Evolutionary conservation across 1,140 invertebrate genomes (phyloP).

Genomic region (Bombus picipes): DNA sequence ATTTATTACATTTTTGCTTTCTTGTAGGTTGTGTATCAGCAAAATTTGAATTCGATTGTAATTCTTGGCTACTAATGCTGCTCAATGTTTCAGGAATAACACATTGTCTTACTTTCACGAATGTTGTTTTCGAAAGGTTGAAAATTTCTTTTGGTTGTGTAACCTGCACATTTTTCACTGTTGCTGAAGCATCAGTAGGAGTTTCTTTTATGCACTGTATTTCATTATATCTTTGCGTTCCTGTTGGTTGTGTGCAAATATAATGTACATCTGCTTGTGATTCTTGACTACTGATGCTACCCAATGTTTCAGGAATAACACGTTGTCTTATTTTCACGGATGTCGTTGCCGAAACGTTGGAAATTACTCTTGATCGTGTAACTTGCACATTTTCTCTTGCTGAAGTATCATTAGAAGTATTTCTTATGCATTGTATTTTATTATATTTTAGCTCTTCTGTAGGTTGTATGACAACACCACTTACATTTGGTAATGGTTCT

Average conservation of each 20-base stretch:
- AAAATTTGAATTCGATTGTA: no score
- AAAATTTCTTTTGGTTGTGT: neutral
- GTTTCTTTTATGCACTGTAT: neutral
- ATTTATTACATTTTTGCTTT: no score
- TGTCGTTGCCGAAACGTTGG: neutral
- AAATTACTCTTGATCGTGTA: neutral
- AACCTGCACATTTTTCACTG: neutral
- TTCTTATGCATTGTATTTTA: neutral
- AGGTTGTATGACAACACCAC: neutral
- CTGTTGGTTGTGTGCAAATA: neutral
- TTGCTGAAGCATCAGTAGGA: neutral
- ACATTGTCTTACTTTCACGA: neutral
- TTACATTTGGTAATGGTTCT: neutral
- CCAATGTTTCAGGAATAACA: neutral
- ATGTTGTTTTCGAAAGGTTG: neutral
- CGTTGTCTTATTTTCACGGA: neutral
- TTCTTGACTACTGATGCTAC: neutral
- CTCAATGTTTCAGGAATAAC: neutral
- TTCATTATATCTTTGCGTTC: neutral
- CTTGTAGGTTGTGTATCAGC: no score
- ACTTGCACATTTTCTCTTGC: neutral
- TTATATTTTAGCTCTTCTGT: neutral
- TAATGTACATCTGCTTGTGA: neutral
- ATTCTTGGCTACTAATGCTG: no score
- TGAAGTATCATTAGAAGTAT: neutral